Base-by-base conservation (phyloP, 1,140 invertebrate genomes). In the Drosophila gunungcola region DNA sequence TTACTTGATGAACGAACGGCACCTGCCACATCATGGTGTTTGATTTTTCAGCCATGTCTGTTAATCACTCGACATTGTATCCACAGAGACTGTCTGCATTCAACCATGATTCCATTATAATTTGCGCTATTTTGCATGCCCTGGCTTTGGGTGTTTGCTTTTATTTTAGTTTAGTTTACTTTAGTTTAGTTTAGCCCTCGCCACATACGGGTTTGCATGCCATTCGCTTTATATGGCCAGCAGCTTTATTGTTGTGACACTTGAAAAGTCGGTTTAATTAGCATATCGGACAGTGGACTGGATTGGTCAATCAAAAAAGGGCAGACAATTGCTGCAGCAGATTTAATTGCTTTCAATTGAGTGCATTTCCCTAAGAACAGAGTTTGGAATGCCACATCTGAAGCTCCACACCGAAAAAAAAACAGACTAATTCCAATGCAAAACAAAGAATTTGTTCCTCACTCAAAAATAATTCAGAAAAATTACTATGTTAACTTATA, bases 61-160 rank as follows among this genome's bases (percentile, higher is more conserved):
- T 75, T 75, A 63, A 79, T 79, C 68, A 64, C 58, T 38, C 48
- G 7, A 41, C 58, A 75, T 53, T 53, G 45, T 52, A 49, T 43
- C 16, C 32, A 11, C 36, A 54, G 62, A n/a, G 53, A 56, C 39
- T 57, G 48, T 74, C 61, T 88, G 82, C 80, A 88, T 86, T 86
- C 64, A 83, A 83, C 64, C 82, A 77, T 88, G 79, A 79, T 82
- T 88, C 80, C 69, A 88, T 85, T 85, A 81, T 81, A 74, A 78
- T 86, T 80, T 70, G 60, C 74, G 69, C 78, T 82, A 74, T 85
- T 85, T 86, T 88, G 82, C 73, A 82, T 86, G 73, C 65, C 65
- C 58, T 29, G 34, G 45, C 51, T 73, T 63, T 51, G 51, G 67
- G 63, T 63, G 43, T 63, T 39, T 74, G 70, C 70, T 74, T 55